Percentiles rank a stretch among this genome's conserved stretches.
Evolutionary conservation across 2,113 vertebrate genomes (phyloP).

Genomic region (Coracopsis vasa): DNA sequence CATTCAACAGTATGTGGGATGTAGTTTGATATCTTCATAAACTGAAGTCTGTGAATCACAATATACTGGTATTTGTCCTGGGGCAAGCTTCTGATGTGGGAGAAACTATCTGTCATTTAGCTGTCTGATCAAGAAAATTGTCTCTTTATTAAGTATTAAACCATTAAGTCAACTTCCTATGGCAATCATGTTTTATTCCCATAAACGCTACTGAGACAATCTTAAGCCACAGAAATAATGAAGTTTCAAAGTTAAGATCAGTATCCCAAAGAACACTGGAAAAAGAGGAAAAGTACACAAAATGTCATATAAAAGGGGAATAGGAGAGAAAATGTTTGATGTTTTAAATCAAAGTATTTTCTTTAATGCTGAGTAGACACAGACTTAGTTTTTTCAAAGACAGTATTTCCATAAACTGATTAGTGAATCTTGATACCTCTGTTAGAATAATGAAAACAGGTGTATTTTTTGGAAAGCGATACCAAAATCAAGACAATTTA

Average conservation of each 20-base stretch:
- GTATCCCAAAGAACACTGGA: not conserved
- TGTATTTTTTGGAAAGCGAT: not conserved
- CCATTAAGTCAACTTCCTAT: not conserved
- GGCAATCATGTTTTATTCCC: not conserved
- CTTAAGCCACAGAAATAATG: not conserved
- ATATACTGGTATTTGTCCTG: not conserved
- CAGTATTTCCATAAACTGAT: not conserved
- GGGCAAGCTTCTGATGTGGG: not conserved
- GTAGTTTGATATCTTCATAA: not conserved
- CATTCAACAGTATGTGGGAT: not conserved
- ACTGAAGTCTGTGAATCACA: not conserved
- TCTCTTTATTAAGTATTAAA: not conserved
- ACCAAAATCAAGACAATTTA: not conserved
- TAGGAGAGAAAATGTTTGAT: not conserved
- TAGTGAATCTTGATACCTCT: not conserved
- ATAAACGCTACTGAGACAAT: not conserved
- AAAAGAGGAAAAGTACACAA: not conserved
- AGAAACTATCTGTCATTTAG: not conserved
- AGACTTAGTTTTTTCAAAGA: not conserved
- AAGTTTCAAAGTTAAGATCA: not conserved
- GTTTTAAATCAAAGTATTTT: not conserved
- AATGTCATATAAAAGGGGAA: not conserved
- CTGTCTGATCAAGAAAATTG: not conserved
- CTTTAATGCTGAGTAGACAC: not conserved
- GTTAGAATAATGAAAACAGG: not conserved